Conservation (phyloP, 2,797 vertebrate species). For the Mormyrops boulengeri region DNA sequence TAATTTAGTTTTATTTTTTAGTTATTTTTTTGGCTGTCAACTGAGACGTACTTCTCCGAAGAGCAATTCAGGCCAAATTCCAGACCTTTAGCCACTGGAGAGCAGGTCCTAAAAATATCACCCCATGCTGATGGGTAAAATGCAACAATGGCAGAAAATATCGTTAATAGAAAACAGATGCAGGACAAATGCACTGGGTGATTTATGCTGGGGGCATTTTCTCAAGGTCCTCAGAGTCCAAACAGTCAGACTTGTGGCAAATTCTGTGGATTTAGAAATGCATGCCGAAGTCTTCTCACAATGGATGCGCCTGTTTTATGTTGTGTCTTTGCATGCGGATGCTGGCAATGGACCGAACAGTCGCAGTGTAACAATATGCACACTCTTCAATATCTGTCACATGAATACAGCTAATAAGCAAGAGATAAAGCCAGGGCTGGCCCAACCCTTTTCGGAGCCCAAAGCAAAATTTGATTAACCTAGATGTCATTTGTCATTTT, state of each 20-base stretch:
- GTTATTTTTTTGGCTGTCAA: not conserved
- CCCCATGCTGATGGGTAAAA: not conserved
- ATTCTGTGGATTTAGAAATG: not conserved
- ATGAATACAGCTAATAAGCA: not conserved
- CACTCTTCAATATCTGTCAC: not conserved
- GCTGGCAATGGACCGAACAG: not conserved
- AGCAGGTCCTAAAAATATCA: not conserved
- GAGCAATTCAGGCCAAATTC: not conserved
- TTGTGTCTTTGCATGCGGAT: not conserved
- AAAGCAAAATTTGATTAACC: not conserved
- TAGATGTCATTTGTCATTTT: not conserved
- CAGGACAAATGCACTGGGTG: not conserved
- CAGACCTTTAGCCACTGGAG: not conserved
- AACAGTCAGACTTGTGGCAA: not conserved
- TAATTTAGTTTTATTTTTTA: not conserved
- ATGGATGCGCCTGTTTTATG: not conserved
- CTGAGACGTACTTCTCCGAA: not conserved
- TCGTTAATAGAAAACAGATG: slow-evolving; percentile 11
- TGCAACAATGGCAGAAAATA: not conserved
- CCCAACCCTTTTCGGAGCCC: not conserved
- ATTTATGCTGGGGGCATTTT: not conserved
- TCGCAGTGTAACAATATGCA: not conserved
- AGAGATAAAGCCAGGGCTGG: not conserved
- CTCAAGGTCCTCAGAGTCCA: not conserved
- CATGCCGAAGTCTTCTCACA: not conserved